These are phyloP conservation scores for Chironomus tentans DNA, from an alignment of 2,888 invertebrate species.

Conservation along the genomic window DNA sequence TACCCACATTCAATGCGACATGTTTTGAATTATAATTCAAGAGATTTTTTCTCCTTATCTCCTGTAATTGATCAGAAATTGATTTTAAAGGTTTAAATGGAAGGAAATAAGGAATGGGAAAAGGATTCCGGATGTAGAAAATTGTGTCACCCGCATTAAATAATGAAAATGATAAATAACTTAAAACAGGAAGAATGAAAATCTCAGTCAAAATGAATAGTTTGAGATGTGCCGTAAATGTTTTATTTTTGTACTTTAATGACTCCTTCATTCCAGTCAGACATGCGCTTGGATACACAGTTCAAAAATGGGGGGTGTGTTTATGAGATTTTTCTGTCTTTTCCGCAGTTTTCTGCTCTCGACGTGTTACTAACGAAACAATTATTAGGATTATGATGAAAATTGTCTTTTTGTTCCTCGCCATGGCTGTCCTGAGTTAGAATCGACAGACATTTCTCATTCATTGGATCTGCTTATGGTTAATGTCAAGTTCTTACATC, in stretches of 20 bases:
- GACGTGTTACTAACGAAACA: background rate
- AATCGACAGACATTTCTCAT: too few species aligned
- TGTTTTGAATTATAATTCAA: background rate
- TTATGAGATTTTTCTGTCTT: background rate
- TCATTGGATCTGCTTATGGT: too few species aligned
- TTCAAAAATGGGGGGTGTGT: background rate
- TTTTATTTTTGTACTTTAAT: background rate
- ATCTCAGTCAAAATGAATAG: too few species aligned
- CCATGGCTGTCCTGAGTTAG: too few species aligned
- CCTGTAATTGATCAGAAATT: too few species aligned
- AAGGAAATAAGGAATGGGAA: background rate
- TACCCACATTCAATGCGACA: conserved; percentile 11
- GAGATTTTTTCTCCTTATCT: too few species aligned
- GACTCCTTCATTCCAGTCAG: background rate
- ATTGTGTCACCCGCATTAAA: background rate
- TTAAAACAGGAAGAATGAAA: background rate
- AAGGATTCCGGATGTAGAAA: background rate
- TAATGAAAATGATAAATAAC: background rate
- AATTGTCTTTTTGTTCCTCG: too few species aligned
- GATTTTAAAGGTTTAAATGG: background rate
- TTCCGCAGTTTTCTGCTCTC: background rate
- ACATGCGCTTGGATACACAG: background rate
- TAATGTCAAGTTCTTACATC: too few species aligned
- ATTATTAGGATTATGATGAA: background rate
- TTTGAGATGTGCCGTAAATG: too few species aligned